phyloP scores from a whole-genome alignment of 1,140 invertebrate genomes.

The Drosophila arawakana region DNA sequence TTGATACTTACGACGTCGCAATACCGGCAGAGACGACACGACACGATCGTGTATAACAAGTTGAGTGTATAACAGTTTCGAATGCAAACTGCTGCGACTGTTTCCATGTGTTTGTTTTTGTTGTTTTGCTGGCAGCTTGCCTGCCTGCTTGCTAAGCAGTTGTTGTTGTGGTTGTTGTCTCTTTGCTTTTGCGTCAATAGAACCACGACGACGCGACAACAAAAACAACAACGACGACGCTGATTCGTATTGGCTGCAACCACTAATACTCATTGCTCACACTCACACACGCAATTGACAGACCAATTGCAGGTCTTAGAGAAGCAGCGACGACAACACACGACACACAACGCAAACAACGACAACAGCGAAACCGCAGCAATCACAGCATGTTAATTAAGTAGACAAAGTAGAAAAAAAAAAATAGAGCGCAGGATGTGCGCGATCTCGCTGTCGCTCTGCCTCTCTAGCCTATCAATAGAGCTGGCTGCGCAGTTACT shows the following conservation, averaged over 20 bases:
- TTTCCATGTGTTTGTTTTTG: slow-evolving; percentile 16
- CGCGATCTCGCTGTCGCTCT: slow-evolving; percentile 19
- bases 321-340: slow-evolving; percentile 39
- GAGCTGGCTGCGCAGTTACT: slow-evolving; percentile 1
- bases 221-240: slow-evolving; percentile 33
- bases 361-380: slow-evolving; percentile 29
- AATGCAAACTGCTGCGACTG: slow-evolving; percentile 54
- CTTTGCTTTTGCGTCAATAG: slow-evolving; percentile 73
- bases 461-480: background rate
- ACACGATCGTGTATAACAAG: slow-evolving; percentile 63
- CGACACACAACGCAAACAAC: slow-evolving; percentile 21
- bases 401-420: slow-evolving; percentile 27
- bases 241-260: slow-evolving; percentile 82
- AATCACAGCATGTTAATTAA: slow-evolving; percentile 59
- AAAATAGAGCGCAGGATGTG: slow-evolving; percentile 58
- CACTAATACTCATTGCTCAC: slow-evolving; percentile 77
- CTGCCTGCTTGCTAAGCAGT: slow-evolving; percentile 15
- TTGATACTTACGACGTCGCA: background rate
- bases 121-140: slow-evolving; percentile 17
- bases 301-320: slow-evolving; percentile 81
- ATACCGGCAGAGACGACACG: slow-evolving; percentile 22
- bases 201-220: slow-evolving; percentile 53
- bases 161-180: slow-evolving; percentile 56
- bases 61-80: slow-evolving; percentile 70
- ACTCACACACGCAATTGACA: slow-evolving; percentile 67